phyloP scores from a whole-genome alignment of 1,140 invertebrate species.

The Pogonus chalceus region DNA sequence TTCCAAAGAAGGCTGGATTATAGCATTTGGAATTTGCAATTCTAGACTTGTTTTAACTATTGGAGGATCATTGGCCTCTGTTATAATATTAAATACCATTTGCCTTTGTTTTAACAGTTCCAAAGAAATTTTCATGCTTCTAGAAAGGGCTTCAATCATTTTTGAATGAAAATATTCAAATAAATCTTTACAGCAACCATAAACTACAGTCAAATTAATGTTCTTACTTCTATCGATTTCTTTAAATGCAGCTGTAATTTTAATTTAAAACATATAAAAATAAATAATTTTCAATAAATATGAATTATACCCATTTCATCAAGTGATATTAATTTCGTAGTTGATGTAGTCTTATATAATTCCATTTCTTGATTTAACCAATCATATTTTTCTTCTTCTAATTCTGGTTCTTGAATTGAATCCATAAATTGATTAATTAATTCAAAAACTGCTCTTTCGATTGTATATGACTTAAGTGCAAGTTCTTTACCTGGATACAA shows the following conservation, averaged over 20 bases:
- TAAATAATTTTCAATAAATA: no score
- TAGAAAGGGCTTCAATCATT: conserved; percentile 55
- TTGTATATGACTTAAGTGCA: conserved; percentile 46
- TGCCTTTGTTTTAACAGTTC: conserved; percentile 53
- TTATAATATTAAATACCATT: no score
- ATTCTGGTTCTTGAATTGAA: conserved; percentile 41
- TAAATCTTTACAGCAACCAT: conserved; percentile 62
- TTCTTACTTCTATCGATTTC: conserved; percentile 46
- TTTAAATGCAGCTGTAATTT: conserved; percentile 45
- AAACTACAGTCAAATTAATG: conserved; percentile 46
- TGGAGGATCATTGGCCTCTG: conserved; percentile 37
- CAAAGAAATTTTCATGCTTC: conserved; percentile 55
- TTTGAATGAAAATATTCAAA: conserved; percentile 64
- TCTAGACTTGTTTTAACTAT: conserved; percentile 49
- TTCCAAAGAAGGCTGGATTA: conserved; percentile 52
- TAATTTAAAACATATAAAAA: no score
- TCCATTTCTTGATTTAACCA: conserved; percentile 54
- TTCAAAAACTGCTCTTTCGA: conserved; percentile 54
- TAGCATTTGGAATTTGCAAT: conserved; percentile 50
- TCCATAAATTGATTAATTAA: conserved; percentile 60
- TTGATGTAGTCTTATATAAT: conserved; percentile 42
- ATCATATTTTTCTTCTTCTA: conserved; percentile 46
- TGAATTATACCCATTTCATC: conserved; percentile 44
- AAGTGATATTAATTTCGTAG: conserved; percentile 40
- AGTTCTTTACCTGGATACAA: conserved; percentile 37